Evolutionary conservation across 2,113 vertebrate genomes (phyloP), one percentile per base, ranked within the genome.

Genomic region (Istiophorus platypterus): DNA sequence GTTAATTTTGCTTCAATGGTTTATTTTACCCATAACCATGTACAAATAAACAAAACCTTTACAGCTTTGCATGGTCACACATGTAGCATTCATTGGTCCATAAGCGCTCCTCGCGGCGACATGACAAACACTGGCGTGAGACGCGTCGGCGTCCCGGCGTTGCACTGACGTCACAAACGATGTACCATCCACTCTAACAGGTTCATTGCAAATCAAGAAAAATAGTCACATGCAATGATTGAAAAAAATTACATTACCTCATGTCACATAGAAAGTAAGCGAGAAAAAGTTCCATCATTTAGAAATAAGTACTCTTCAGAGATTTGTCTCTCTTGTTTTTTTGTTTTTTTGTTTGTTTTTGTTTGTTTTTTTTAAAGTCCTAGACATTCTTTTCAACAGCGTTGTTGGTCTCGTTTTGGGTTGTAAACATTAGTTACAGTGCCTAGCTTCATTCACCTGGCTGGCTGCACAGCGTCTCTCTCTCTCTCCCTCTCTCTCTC

Each of bases 351-450:
- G n/a, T n/a, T n/a, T n/a, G n/a, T n/a, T n/a, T 62, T 41, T 71
- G 84, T 82, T 80, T 89, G 88, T 78, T 89, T 82, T 75, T 76
- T 1, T n/a, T n/a, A n/a, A 86, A 93, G 92, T 94, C 93, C 92
- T 95, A 90, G 88, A 95, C 94, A 95, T 95, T 95, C 93, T 91
- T 91, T 94, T 95, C 90, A 95, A 94, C 94, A 95, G 95, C 94
- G 89, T 95, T 95, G 92, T 95, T 95, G 94, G 95, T 96, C 94
- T 95, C 92, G 78, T 94, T 94, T 93, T 92, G 92, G 87, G 92
- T 95, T 95, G 94, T 95, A 95, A 95, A 95, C 94, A 95, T 94
- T 90, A 88, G 87, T 91, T 91, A 93, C 91, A 92, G 93, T 85
- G 89, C 90, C 93, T 88, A 90, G 92, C 92, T 93, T 82, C 85